These are phyloP conservation scores for Leptopilina boulardi DNA, from an alignment of 1,140 invertebrate species.

Conservation along the genomic window DNA sequence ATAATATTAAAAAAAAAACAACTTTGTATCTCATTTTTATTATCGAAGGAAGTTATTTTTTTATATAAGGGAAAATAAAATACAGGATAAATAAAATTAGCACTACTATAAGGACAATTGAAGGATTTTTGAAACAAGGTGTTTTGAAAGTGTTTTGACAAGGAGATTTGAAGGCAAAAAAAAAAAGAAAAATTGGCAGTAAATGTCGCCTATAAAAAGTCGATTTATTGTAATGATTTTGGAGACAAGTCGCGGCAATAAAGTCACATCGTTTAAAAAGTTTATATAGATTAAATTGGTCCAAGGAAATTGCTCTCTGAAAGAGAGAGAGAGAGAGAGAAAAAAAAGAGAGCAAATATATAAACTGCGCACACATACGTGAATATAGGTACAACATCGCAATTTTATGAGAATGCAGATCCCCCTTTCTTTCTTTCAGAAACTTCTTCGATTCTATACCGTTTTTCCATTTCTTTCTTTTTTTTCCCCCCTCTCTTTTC, in stretches of 20 bases:
- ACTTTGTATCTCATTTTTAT: too few species aligned
- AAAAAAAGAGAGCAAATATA: background rate
- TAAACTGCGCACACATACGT: background rate
- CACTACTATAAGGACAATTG: background rate
- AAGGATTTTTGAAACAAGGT: background rate
- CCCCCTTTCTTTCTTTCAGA: constrained; percentile 18
- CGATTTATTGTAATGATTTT: background rate
- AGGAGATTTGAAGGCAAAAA: too few species aligned
- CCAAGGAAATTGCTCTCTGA: constrained; percentile 2
- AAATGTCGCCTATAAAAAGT: background rate
- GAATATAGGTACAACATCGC: background rate
- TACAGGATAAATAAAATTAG: background rate
- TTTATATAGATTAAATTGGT: constrained; percentile 9
- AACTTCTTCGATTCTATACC: background rate
- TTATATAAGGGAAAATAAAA: too few species aligned
- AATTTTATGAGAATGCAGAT: constrained; percentile 23
- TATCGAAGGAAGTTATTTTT: too few species aligned
- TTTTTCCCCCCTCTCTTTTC: background rate
- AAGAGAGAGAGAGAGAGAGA: too few species aligned
- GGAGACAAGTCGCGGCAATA: background rate
- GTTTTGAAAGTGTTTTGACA: constrained; percentile 4
- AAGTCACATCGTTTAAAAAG: constrained; percentile 10
- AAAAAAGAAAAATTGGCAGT: background rate
- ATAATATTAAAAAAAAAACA: too few species aligned
- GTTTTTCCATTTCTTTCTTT: background rate